Conservation (phyloP, 1,140 invertebrate genomes). For the Bombus confusus region DNA sequence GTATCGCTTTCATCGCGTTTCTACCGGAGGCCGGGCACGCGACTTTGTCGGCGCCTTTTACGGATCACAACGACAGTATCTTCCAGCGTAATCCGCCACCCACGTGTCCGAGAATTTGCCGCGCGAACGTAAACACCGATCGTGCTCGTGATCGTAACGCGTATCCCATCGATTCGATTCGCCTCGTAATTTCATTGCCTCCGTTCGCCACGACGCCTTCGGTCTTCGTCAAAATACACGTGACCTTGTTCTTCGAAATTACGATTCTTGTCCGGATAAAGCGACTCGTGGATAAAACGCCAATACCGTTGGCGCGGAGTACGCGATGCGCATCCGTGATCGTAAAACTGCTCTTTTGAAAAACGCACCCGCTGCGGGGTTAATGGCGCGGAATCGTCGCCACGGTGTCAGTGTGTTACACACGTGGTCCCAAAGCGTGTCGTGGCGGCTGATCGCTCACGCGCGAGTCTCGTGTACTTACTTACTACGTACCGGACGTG, state of each 20-base stretch:
- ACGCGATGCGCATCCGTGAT: too few species aligned
- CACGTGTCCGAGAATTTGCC: conserved; percentile 34
- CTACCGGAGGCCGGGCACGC: conserved; percentile 37
- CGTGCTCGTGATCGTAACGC: neutral
- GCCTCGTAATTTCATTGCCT: too few species aligned
- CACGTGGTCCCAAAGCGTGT: conserved; percentile 39
- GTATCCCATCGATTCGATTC: neutral
- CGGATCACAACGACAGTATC: conserved; percentile 49
- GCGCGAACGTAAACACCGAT: conserved; percentile 20
- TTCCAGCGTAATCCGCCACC: conserved; percentile 58
- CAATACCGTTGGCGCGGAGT: too few species aligned
- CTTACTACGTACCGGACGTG: conserved; percentile 44
- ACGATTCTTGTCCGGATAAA: too few species aligned
- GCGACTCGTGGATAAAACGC: too few species aligned
- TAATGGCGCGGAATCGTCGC: conserved; percentile 27
- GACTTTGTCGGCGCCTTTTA: conserved; percentile 68
- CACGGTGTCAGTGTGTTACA: conserved; percentile 25
- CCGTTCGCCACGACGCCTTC: too few species aligned
- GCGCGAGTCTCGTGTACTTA: conserved; percentile 2
- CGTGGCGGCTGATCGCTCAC: conserved; percentile 48
- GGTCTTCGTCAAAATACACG: too few species aligned
- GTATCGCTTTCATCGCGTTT: conserved; percentile 50
- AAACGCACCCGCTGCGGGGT: neutral
- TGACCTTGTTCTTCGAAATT: too few species aligned
- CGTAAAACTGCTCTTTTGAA: neutral